Evolutionary conservation across 2,113 vertebrate genomes (phyloP).

Genomic region (Callocephalon fimbriatum): DNA sequence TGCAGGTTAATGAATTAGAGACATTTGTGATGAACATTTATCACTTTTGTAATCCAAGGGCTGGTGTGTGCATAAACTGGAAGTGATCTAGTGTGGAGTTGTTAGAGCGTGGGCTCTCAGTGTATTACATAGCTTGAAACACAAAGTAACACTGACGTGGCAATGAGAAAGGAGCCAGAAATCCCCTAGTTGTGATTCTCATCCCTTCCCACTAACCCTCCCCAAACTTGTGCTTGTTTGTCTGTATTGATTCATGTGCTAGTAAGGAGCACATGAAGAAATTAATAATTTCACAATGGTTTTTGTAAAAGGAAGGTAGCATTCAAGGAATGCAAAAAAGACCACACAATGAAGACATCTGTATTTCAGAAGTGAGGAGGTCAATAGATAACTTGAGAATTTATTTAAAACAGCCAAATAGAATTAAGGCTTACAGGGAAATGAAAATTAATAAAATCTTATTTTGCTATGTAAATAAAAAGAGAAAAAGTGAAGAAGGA

Average conservation of each 20-base stretch:
- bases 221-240: not conserved
- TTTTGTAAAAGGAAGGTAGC: not conserved
- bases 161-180: not conserved
- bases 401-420: not conserved
- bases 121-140: rapidly evolving
- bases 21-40: not conserved
- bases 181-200: not conserved
- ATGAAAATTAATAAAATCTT: not conserved
- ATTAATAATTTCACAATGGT: not conserved
- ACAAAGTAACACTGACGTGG: not conserved
- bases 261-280: not conserved
- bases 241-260: not conserved
- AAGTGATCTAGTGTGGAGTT: not conserved
- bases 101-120: not conserved
- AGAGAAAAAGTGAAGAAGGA: not conserved
- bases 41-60: not conserved
- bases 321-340: not conserved
- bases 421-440: not conserved
- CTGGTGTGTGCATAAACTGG: not conserved
- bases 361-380: not conserved
- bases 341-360: not conserved
- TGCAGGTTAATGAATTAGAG: not conserved
- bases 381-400: not conserved
- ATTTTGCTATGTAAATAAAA: not conserved
- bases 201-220: not conserved